phyloP scores from a whole-genome alignment of 2,797 vertebrate species.

The Gastrophryne carolinensis region DNA sequence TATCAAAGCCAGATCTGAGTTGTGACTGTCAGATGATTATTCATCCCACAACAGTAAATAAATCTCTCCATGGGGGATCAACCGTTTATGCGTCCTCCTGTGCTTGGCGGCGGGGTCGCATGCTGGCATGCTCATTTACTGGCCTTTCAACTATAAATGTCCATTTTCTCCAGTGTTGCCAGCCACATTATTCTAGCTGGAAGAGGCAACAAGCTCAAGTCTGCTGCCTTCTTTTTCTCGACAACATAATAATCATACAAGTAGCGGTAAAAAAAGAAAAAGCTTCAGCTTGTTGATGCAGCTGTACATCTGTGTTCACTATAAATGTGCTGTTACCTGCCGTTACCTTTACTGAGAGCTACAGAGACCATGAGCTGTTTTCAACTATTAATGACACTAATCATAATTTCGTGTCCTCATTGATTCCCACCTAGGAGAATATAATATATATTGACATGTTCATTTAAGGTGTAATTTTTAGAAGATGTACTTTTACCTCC shows the following conservation, averaged over 20 bases:
- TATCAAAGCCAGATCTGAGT: conserved; percentile 61
- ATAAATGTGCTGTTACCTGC: conserved; percentile 52
- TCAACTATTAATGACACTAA: neutral
- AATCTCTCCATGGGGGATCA: conserved; percentile 57
- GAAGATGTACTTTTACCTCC: neutral
- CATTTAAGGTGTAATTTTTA: neutral
- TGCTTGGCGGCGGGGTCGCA: conserved; percentile 55
- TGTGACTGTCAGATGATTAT: conserved; percentile 57
- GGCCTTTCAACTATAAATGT: conserved; percentile 66
- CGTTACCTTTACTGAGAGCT: neutral
- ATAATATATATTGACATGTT: neutral
- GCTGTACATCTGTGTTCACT: conserved; percentile 60
- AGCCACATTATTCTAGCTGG: conserved; percentile 59
- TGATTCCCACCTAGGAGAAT: neutral
- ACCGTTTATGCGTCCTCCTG: conserved; percentile 40
- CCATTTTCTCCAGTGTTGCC: conserved; percentile 64
- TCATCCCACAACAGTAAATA: conserved; percentile 60
- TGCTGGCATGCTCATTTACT: conserved; percentile 58
- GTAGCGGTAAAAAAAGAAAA: conserved; percentile 47
- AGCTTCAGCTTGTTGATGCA: conserved; percentile 55
- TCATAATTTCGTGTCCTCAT: neutral
- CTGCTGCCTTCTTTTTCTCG: too few species aligned
- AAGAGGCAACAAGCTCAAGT: conserved; percentile 55
- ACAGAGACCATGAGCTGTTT: neutral
- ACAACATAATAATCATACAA: conserved; percentile 50